Conservation (phyloP, 2,888 invertebrate genomes). For the Chymomyza amoena region DNA sequence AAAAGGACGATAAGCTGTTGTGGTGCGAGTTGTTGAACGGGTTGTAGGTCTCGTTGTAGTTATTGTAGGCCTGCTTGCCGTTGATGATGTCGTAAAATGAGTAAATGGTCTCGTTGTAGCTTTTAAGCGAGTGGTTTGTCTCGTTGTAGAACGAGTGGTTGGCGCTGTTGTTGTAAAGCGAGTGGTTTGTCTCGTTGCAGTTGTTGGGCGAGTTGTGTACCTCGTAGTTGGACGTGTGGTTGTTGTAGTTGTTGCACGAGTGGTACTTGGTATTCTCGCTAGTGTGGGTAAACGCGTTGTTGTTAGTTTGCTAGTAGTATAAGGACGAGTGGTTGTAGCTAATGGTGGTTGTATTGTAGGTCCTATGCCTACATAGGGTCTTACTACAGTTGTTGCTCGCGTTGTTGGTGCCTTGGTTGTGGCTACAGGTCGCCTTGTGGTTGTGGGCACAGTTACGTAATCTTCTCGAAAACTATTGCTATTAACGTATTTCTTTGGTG, state of each 20-base stretch:
- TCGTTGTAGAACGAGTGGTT: slow-evolving; percentile 16
- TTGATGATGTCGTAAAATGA: not conserved
- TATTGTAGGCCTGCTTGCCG: slow-evolving; percentile 4
- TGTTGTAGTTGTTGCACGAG: slow-evolving; percentile 13
- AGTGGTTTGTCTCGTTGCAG: slow-evolving; percentile 11
- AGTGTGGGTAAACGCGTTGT: not conserved
- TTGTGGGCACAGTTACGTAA: slow-evolving; percentile 4
- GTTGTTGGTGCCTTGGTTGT: slow-evolving; percentile 23
- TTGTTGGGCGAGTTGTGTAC: slow-evolving; percentile 14
- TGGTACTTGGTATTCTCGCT: not conserved
- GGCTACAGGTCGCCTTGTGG: slow-evolving; percentile 24
- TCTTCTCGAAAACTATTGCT: slow-evolving; percentile 56
- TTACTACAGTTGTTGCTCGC: slow-evolving; percentile 18
- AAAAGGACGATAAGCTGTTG: not conserved
- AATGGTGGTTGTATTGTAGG: slow-evolving; percentile 26
- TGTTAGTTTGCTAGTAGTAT: slow-evolving; percentile 9
- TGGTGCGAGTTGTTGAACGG: slow-evolving; percentile 4
- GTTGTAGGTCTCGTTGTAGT: slow-evolving; percentile 7
- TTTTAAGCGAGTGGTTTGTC: slow-evolving; percentile 15
- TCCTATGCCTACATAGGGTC: slow-evolving; percentile 14
- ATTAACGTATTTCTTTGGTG: slow-evolving; percentile 45
- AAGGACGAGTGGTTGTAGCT: slow-evolving; percentile 12
- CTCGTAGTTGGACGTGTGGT: slow-evolving; percentile 3
- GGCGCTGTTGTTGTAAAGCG: slow-evolving; percentile 9
- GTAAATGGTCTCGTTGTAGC: slow-evolving; percentile 16